phyloP scores from a whole-genome alignment of 92 coral and sea anemone genomes.

The Parazoanthus darwini region DNA sequence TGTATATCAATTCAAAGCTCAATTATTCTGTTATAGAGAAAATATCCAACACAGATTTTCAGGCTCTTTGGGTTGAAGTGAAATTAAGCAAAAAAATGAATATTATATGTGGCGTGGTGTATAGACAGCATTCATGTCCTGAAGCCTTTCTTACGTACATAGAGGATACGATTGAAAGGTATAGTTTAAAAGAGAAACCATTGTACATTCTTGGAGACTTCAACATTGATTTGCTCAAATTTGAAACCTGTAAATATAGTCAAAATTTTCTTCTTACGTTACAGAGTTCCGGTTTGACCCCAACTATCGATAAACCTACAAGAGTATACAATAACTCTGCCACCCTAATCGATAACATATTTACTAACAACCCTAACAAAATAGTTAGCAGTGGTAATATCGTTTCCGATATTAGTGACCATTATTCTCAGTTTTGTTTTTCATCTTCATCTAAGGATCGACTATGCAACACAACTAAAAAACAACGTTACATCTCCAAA shows the following conservation, averaged over 20 bases:
- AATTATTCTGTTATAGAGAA: too few relatives aligned
- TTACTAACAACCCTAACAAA: conserved; percentile 41
- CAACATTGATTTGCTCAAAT: too few relatives aligned
- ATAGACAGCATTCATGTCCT: conserved; percentile 11
- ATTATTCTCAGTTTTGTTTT: conserved; percentile 54
- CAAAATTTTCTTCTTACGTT: conserved; percentile 20
- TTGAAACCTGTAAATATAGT: neutral
- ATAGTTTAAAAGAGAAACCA: too few relatives aligned
- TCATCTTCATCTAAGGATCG: neutral
- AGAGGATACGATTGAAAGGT: neutral
- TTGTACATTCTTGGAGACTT: too few relatives aligned
- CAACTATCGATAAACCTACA: conserved; percentile 61
- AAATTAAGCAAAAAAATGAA: neutral
- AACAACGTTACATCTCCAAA: conserved; percentile 5
- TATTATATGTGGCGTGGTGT: conserved; percentile 13
- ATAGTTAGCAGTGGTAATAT: too few relatives aligned
- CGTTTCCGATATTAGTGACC: conserved; percentile 2
- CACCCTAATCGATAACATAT: conserved; percentile 52
- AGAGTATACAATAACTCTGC: conserved; percentile 42
- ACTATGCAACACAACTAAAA: conserved; percentile 8
- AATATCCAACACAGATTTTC: too few relatives aligned
- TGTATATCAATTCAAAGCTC: too few relatives aligned
- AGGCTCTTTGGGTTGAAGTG: neutral
- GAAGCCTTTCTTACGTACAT: neutral
- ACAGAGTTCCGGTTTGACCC: conserved; percentile 46